A percentile compares a stretch with the other conserved stretches of the same genome.
Evolutionary conservation across 2,888 invertebrate species (phyloP).

Genomic region (Cheilosia pagana): DNA sequence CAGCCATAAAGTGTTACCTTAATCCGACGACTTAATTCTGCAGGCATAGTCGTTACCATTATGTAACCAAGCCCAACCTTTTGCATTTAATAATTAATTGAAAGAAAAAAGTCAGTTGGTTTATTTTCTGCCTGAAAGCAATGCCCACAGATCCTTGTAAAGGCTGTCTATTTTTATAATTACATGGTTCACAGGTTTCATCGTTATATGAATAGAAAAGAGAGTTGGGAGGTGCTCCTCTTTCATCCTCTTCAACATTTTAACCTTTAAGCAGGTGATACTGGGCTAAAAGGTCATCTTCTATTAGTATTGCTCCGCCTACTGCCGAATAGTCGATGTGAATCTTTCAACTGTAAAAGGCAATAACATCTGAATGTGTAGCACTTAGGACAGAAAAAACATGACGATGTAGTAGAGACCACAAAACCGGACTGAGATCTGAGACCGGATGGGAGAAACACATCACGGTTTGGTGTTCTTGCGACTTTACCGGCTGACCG

Average conservation of each 20-base stretch:
- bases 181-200: not conserved
- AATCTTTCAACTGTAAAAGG: slow-evolving; percentile 38
- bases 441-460: slow-evolving; percentile 7
- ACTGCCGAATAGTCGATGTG: too few species aligned
- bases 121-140: not conserved
- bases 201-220: not conserved
- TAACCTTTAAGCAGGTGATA: not conserved
- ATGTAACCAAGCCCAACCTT: not conserved
- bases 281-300: not conserved
- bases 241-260: not conserved
- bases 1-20: slow-evolving; percentile 15
- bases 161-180: slow-evolving; percentile 12
- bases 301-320: too few species aligned
- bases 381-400: slow-evolving; percentile 12
- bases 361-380: slow-evolving; percentile 50
- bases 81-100: not conserved
- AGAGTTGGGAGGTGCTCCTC: not conserved
- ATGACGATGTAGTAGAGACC: not conserved
- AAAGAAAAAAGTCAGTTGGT: not conserved
- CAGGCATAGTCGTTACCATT: not conserved
- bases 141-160: not conserved
- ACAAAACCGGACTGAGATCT: slow-evolving; percentile 19
- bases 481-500: slow-evolving; percentile 44
- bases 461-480: slow-evolving; percentile 13
- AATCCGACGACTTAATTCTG: slow-evolving; percentile 3